These are phyloP conservation scores for Cavia aperea DNA, from an alignment of 2,113 vertebrate genomes.

Conservation along the genomic window DNA sequence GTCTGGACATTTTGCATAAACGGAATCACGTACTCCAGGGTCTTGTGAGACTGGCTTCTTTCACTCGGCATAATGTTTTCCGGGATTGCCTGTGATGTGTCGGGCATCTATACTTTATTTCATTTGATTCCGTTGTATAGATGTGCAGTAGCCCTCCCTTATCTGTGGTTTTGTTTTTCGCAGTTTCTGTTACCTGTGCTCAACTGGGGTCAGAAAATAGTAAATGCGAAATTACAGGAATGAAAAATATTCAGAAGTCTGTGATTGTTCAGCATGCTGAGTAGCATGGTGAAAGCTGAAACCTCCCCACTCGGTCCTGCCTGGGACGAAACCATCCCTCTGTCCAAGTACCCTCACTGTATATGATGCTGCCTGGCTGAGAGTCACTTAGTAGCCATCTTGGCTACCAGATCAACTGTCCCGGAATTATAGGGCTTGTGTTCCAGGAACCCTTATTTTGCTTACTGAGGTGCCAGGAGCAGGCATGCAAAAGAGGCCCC, in stretches of 20 bases:
- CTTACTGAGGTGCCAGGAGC: not conserved
- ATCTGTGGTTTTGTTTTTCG: not conserved
- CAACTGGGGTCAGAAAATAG: not conserved
- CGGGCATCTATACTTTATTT: too few species aligned
- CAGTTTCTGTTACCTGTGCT: not conserved
- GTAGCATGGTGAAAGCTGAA: not conserved
- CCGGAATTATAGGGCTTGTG: not conserved
- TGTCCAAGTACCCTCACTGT: not conserved
- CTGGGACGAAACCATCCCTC: not conserved
- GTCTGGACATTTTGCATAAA: not conserved
- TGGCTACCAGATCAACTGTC: not conserved
- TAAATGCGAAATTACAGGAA: not conserved
- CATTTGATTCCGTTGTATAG: not conserved
- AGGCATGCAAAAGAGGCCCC: not conserved
- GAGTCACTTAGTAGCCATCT: not conserved
- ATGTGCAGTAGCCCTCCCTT: not conserved
- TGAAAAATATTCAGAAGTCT: not conserved
- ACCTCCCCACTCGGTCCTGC: not conserved
- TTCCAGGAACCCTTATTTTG: not conserved
- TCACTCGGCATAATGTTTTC: not conserved
- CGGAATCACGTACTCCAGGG: not conserved
- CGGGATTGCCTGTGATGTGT: not conserved
- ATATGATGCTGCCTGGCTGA: not conserved
- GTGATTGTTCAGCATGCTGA: not conserved
- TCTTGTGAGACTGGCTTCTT: not conserved